Percentiles rank a stretch among this genome's conserved stretches.
Conservation (phyloP, 1,140 invertebrate genomes). For the Phenacoccus solenopsis region DNA sequence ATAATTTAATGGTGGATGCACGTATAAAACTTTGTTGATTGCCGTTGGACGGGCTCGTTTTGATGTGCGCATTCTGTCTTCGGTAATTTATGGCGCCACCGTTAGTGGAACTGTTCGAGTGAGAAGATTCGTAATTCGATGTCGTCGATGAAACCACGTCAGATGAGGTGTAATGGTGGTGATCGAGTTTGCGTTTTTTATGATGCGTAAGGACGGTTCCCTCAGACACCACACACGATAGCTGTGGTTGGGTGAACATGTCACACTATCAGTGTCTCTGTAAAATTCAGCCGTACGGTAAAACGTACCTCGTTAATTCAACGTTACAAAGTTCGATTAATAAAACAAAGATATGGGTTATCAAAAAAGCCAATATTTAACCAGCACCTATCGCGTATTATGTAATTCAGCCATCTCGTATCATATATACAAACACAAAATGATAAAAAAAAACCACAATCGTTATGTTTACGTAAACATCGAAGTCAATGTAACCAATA, state of each 20-base stretch:
- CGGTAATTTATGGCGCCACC: constrained; percentile 20
- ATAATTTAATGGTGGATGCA: constrained; percentile 55
- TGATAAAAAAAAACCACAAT: not conserved
- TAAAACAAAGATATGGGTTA: not conserved
- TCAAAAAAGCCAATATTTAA: not conserved
- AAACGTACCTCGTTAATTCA: not conserved
- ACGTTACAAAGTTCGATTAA: not conserved
- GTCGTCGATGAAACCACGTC: not conserved
- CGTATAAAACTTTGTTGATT: constrained; percentile 45
- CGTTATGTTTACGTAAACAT: not conserved
- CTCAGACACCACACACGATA: constrained; percentile 18
- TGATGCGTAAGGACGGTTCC: constrained; percentile 20
- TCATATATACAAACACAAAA: not conserved
- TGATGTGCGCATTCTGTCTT: constrained; percentile 21
- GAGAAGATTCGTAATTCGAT: not conserved
- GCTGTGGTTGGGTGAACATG: constrained; percentile 21
- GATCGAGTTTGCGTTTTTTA: constrained; percentile 26
- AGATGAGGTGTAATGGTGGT: constrained; percentile 20
- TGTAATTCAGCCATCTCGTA: not conserved
- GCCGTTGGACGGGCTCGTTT: constrained; percentile 21
- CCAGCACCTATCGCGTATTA: not conserved
- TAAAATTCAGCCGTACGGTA: not conserved
- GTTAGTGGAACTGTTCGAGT: constrained; percentile 4
- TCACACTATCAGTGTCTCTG: constrained; percentile 21
- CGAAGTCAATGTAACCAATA: not conserved